Evolutionary conservation across 2,113 vertebrate genomes (phyloP), one percentile per base, ranked within the genome.

Genomic region (Thomomys bottae): DNA sequence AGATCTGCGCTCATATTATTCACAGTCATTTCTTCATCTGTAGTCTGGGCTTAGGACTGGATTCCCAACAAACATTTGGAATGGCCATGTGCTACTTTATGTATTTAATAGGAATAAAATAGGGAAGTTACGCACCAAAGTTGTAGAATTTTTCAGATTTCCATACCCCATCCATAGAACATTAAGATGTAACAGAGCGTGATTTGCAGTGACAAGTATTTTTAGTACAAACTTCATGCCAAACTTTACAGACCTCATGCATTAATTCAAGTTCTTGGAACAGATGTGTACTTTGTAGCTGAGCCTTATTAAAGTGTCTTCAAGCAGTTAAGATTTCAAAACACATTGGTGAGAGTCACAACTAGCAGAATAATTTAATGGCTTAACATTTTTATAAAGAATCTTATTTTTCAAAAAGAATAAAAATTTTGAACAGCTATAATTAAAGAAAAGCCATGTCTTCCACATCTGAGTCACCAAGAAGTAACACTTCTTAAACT

Each of bases 391-490:
- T 89, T 84, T 89, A 28, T 80, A 85, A 80, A 87, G 64, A 78
- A 90, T 83, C 72, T 87, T 84, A 30, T 71, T 71, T 93, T 90
- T 91, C 79, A 79, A 77, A 86, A 83, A 88, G 73, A 67, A 67
- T 73, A 72, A 94, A 92, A 91, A 88, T 42, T 88, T 90, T 66
- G 36, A 94, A 72, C 49, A 88, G 88, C 76, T 95, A 21, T 96
- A 94, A 84, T 87, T 83, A 73, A 87, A 79, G 79, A 71, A 94
- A 89, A 93, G 92, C 80, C 80, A 84, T 93, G 93, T 83, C 86
- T 95, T 91, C 67, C 40, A 32, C 17, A 15, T 93, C 76, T 93
- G 92, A 94, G 79, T 94, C 92, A 92, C 40, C 61, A 71, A 73
- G 89, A 91, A 77, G 75, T 32, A 83, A 71, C 59, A 92, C 85